phyloP scores from a whole-genome alignment of 2,113 vertebrate species.

The Oryzias woworae region DNA sequence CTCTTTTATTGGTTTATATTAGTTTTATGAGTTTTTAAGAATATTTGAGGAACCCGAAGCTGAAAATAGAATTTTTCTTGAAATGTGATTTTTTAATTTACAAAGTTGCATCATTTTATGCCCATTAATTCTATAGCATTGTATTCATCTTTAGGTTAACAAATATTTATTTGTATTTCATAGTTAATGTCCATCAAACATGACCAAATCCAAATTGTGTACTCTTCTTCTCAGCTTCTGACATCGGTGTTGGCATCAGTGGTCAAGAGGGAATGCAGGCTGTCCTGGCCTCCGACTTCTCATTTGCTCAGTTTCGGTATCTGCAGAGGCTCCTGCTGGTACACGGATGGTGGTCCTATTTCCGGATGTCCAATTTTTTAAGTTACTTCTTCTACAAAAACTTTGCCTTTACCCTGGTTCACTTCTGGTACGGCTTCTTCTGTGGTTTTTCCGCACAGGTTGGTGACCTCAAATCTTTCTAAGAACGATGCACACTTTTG shows the following conservation, averaged over 20 bases:
- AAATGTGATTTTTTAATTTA: neutral
- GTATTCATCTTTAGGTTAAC: too few relatives aligned
- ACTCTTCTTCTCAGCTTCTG: conserved; percentile 72
- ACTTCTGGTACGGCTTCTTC: conserved; percentile 87
- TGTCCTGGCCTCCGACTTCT: conserved; percentile 82
- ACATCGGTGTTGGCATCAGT: conserved; percentile 82
- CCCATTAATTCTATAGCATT: too few relatives aligned
- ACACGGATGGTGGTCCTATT: conserved; percentile 83
- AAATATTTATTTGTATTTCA: too few relatives aligned
- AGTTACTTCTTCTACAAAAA: conserved; percentile 88
- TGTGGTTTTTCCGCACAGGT: conserved; percentile 85
- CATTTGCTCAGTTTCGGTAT: conserved; percentile 81
- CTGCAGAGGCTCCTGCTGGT: conserved; percentile 82
- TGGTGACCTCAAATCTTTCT: conserved; percentile 13
- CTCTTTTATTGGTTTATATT: too few relatives aligned
- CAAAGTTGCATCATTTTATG: too few relatives aligned
- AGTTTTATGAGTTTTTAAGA: neutral
- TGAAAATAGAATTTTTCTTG: neutral
- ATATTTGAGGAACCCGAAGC: neutral
- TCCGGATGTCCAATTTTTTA: conserved; percentile 85
- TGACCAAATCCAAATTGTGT: neutral
- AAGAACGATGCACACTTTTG: neutral
- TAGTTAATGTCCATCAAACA: too few relatives aligned
- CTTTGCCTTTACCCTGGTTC: conserved; percentile 82
- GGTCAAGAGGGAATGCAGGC: conserved; percentile 83